A percentile compares a stretch with the other conserved stretches of the same genome.
Conservation (phyloP, 2,888 invertebrate species). For the Cataglyphis albicans region DNA sequence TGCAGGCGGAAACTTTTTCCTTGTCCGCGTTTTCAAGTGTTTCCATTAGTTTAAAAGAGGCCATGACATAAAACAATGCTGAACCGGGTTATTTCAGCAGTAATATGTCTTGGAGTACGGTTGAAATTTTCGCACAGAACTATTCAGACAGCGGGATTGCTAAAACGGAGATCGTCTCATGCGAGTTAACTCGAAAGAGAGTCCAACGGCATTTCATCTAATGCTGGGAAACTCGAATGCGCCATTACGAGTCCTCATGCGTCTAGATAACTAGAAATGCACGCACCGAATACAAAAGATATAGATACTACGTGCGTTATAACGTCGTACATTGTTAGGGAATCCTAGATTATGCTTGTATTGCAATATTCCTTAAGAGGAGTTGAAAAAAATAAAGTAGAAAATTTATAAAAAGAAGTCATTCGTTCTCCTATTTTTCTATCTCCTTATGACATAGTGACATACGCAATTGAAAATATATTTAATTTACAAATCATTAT, state of each 20-base stretch:
- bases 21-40: not conserved
- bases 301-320: constrained; percentile 28
- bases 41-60: not conserved
- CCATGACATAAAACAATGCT: not conserved
- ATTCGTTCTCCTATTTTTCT: not conserved
- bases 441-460: not conserved
- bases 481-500: not conserved
- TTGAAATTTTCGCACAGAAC: constrained; percentile 13
- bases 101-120: not conserved
- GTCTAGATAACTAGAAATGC: constrained; percentile 41
- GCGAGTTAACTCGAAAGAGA: constrained; percentile 41
- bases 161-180: constrained; percentile 31
- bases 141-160: constrained; percentile 31
- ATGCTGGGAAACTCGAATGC: constrained; percentile 50
- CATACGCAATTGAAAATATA: not conserved
- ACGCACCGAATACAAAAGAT: constrained; percentile 27
- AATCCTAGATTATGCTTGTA: constrained; percentile 19
- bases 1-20: not conserved
- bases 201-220: constrained; percentile 42
- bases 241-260: constrained; percentile 21
- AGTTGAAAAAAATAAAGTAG: constrained; percentile 2
- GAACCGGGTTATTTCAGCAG: constrained; percentile 7
- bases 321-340: constrained; percentile 20
- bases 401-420: constrained; percentile 12
- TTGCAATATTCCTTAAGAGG: constrained; percentile 11